Percentiles rank a stretch among this genome's conserved stretches.
Conservation (phyloP, 2,113 vertebrate species). For the Chloroceryle aenea region DNA sequence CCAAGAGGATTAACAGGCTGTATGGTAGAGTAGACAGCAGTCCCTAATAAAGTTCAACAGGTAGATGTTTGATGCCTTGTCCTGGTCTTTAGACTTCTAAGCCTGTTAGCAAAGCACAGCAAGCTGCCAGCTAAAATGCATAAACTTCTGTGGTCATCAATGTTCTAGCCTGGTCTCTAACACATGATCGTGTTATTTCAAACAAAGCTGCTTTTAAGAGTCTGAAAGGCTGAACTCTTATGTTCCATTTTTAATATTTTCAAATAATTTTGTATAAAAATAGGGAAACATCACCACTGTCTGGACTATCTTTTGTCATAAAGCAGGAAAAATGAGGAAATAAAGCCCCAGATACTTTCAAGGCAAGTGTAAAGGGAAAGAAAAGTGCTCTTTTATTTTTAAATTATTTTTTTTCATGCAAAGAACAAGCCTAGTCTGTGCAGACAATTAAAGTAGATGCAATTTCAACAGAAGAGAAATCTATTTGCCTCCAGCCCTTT, state of each 20-base stretch:
- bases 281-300: background rate
- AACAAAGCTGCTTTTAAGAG: background rate
- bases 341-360: background rate
- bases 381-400: constrained; percentile 22
- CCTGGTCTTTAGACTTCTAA: background rate
- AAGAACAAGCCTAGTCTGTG: background rate
- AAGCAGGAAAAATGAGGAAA: constrained; percentile 1
- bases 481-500: constrained; percentile 53
- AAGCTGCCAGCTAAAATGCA: background rate
- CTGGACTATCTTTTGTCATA: background rate
- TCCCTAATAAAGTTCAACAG: background rate
- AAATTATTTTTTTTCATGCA: constrained; percentile 46
- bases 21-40: background rate
- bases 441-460: constrained; percentile 57
- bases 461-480: constrained; percentile 50
- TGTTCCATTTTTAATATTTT: background rate
- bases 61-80: background rate
- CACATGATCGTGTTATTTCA: background rate
- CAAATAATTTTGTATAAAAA: background rate
- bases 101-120: background rate
- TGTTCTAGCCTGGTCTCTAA: background rate
- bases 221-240: background rate
- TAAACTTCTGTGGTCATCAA: background rate
- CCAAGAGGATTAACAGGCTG: background rate
- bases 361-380: background rate